Conservation (phyloP, 1,140 invertebrate species). For the Meloidogyne hapla region DNA sequence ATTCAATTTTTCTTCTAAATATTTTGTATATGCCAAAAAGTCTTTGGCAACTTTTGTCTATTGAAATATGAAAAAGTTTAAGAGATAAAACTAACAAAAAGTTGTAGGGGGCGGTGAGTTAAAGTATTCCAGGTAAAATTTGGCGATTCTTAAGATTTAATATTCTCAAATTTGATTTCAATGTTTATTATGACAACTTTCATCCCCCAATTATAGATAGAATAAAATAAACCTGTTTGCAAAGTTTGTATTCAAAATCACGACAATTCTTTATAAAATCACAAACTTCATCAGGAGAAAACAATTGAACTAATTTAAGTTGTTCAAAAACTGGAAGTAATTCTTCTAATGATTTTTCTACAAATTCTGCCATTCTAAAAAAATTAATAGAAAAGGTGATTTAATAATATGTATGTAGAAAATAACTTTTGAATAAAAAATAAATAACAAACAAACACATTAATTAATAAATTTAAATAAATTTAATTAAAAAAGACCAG, state of each 20-base stretch:
- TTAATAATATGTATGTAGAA: too few relatives aligned
- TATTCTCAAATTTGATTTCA: too few relatives aligned
- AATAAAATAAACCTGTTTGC: conserved; percentile 13
- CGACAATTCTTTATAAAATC: conserved; percentile 14
- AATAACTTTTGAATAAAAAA: neutral
- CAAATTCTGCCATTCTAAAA: conserved; percentile 21
- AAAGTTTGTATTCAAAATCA: conserved; percentile 16
- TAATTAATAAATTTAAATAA: neutral
- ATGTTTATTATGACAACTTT: neutral
- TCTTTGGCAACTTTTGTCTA: conserved; percentile 24
- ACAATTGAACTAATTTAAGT: conserved; percentile 15
- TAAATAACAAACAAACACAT: neutral
- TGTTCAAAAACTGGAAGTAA: conserved; percentile 23
- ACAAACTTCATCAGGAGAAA: neutral
- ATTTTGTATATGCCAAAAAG: conserved; percentile 14
- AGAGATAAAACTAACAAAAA: neutral
- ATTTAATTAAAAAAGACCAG: neutral
- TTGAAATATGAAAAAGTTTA: neutral
- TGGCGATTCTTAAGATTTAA: too few relatives aligned
- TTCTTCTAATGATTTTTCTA: conserved; percentile 16
- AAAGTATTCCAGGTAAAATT: too few relatives aligned
- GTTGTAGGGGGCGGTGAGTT: neutral
- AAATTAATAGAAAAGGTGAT: neutral
- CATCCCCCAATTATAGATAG: neutral
- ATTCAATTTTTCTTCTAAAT: conserved; percentile 17